These are phyloP conservation scores for Saccopteryx bilineata DNA, from an alignment of 2,113 vertebrate genomes.

Conservation along the genomic window DNA sequence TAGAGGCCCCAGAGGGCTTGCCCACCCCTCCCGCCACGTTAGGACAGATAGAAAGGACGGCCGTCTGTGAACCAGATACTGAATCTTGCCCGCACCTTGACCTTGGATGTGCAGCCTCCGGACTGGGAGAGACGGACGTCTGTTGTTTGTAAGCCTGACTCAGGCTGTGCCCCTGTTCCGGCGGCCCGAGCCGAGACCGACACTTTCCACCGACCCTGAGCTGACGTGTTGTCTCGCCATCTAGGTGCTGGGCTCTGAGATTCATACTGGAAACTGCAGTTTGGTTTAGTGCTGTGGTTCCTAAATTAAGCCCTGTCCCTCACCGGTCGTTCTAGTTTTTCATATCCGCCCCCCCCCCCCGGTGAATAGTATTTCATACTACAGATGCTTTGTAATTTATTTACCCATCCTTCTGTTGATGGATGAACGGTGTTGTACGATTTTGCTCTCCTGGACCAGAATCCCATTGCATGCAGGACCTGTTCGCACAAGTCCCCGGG, in stretches of 20 bases:
- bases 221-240: background rate
- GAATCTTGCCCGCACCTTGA: background rate
- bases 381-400: background rate
- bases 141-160: background rate
- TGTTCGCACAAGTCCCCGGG: background rate
- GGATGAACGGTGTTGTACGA: background rate
- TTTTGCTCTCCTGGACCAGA: background rate
- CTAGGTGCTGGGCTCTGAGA: background rate
- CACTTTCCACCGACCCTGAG: accelerated
- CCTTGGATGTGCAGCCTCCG: background rate
- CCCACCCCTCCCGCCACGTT: too few relatives aligned
- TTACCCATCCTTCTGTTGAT: background rate
- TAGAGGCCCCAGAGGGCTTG: background rate
- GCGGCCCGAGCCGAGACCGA: background rate
- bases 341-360: accelerated
- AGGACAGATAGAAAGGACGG: background rate
- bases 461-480: background rate
- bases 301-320: background rate
- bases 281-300: background rate
- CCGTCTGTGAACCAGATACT: too few relatives aligned
- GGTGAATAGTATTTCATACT: accelerated
- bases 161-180: background rate
- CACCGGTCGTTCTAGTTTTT: accelerated
- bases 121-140: background rate
- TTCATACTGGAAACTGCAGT: background rate